Base-by-base conservation (phyloP, 2,888 invertebrate genomes). In the Drosophila kanekoi region DNA sequence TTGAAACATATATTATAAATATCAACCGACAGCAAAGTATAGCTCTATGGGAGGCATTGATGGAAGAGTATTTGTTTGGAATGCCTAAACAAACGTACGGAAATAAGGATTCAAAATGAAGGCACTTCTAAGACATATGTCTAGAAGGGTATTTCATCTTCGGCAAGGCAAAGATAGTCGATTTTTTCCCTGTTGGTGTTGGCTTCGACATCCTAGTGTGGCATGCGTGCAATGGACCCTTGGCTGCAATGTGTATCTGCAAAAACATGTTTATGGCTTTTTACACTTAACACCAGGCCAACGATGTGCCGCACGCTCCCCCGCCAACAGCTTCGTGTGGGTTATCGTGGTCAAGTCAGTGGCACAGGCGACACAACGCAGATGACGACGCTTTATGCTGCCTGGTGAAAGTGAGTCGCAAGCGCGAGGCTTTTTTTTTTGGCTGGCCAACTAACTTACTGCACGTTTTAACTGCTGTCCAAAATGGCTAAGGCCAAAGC, bases 231-330 rank as follows among this genome's bases (percentile, higher is more conserved):
- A 49, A 70, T 70, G 47, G 38, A 66, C 10, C 52, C 43, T 48
- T 43, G 60, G 20, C 40, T 41, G 70, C 52, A 51, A 53, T 65
- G 64, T 65, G 65, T 45, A 48, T 66, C 65, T 53, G 66, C 67
- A 32, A 35, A 70, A 69, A 69, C 71, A 71, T 71, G 71, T 69
- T 69, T 61, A 69, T 51, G 71, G 40, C 71, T 56, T 61, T 62
- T 71, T 62, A 62, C 71, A 69, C 69, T 69, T 69, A 71, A 62
- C 69, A 71, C 54, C 72, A 54, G 20, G 10, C 45, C 38, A 62
- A 11, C 37, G 14, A 32, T 28, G 53, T 43, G 37, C 35, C 41
- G 18, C 66, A 8, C 9, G 6, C 49, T 4, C 37, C 41, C 52
- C 51, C 54, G 10, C 8, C 28, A 28, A 1, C 35, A 13, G 23